These are phyloP conservation scores for Meiosimyza platycephala DNA, from an alignment of 2,888 invertebrate species.

Conservation along the genomic window DNA sequence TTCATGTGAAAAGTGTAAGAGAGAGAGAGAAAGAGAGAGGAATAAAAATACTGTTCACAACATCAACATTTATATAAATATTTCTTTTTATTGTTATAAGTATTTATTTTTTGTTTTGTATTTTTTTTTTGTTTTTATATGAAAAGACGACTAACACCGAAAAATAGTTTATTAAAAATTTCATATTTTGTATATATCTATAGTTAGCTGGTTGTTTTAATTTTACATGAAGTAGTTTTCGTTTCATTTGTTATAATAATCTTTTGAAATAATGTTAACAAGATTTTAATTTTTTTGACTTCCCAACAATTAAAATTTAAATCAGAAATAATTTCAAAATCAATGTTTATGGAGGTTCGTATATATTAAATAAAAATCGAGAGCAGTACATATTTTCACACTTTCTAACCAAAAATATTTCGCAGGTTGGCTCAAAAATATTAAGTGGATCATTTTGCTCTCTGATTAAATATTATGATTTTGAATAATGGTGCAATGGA, in stretches of 20 bases:
- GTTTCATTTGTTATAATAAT: constrained; percentile 20
- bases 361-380: too few relatives aligned
- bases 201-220: constrained; percentile 39
- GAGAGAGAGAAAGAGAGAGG: constrained; percentile 43
- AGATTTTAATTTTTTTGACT: constrained; percentile 39
- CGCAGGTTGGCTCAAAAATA: too few relatives aligned
- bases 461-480: too few relatives aligned
- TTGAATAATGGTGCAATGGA: too few relatives aligned
- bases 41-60: constrained; percentile 59
- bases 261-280: constrained; percentile 52
- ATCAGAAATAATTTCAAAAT: neutral
- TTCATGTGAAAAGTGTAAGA: constrained; percentile 51
- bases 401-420: too few relatives aligned
- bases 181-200: constrained; percentile 47
- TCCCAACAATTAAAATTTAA: neutral
- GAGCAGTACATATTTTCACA: too few relatives aligned
- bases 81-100: constrained; percentile 45
- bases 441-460: too few relatives aligned
- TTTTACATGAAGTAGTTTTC: constrained; percentile 60
- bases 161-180: constrained; percentile 62
- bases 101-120: constrained; percentile 40
- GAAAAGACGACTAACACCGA: constrained; percentile 68
- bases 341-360: too few relatives aligned
- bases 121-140: constrained; percentile 55
- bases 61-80: constrained; percentile 66